Percentiles rank a stretch among this genome's conserved stretches.
Conservation (phyloP, 2,797 vertebrate species). For the Schizothorax lantsangensis region DNA sequence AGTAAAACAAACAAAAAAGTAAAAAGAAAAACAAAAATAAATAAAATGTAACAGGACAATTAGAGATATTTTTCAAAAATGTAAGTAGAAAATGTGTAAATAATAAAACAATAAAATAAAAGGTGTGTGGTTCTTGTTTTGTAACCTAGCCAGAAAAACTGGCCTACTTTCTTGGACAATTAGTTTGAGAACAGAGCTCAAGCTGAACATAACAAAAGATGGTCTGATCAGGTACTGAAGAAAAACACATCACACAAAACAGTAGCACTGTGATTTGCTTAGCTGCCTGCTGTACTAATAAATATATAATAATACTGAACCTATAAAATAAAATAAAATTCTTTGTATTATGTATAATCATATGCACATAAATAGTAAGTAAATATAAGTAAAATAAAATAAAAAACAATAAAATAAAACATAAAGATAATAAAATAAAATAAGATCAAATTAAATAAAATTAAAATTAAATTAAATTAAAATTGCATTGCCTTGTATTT, state of each 20-base stretch:
- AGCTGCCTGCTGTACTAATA: neutral
- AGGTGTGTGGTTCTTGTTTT: neutral
- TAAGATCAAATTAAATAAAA: neutral
- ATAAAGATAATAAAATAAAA: neutral
- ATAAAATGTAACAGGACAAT: neutral
- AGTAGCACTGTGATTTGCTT: neutral
- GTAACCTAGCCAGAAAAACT: neutral
- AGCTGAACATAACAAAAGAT: neutral
- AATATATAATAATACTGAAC: neutral
- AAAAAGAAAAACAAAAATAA: neutral
- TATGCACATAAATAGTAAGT: neutral
- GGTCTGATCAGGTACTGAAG: neutral
- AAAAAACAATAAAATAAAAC: neutral
- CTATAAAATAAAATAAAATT: neutral
- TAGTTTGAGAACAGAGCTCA: neutral
- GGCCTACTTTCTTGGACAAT: neutral
- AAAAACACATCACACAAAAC: neutral
- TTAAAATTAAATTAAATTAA: too few relatives aligned
- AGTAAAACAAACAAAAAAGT: neutral
- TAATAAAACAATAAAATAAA: neutral
- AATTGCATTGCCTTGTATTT: conserved; percentile 70
- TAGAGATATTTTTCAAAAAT: neutral
- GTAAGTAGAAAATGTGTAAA: neutral
- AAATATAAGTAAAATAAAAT: too few relatives aligned
- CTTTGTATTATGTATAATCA: neutral